A percentile compares a stretch with the other conserved stretches of the same genome.
phyloP scores from a whole-genome alignment of 2,113 vertebrate species.

The Rhineura floridana region DNA sequence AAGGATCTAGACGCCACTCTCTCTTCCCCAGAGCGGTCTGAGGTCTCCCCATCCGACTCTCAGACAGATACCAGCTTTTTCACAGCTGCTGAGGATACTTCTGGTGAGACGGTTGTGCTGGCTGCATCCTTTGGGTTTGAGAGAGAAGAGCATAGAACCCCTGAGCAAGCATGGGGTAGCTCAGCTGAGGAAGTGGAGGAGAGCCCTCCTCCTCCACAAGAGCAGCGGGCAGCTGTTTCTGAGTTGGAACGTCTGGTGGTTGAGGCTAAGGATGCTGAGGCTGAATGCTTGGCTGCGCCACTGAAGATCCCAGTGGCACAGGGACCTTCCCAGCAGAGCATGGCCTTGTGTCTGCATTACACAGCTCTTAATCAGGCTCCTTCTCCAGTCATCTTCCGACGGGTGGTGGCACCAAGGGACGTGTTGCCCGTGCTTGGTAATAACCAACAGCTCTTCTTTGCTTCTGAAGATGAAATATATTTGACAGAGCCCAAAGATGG shows the following conservation, averaged over 20 bases:
- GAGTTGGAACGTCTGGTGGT: not conserved
- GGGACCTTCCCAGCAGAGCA: not conserved
- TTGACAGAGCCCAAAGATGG: not conserved
- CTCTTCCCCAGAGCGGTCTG: rapidly evolving
- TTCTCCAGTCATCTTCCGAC: rapidly evolving
- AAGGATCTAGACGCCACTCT: rapidly evolving
- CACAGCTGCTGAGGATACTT: not conserved
- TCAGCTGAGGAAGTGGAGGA: rapidly evolving
- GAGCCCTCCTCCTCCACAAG: not conserved
- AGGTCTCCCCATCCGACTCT: not conserved
- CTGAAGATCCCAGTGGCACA: not conserved
- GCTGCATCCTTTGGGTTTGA: not conserved
- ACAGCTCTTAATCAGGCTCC: not conserved
- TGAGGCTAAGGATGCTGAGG: not conserved
- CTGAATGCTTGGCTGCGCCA: not conserved
- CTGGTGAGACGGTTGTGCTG: rapidly evolving
- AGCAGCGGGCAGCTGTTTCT: not conserved
- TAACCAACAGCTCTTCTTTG: conserved; percentile 22
- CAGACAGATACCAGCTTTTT: not conserved
- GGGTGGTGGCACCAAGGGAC: not conserved
- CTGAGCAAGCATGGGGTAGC: not conserved
- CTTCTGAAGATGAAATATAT: conserved; percentile 52
- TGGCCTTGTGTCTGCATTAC: conserved; percentile 14
- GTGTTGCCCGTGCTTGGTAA: rapidly evolving
- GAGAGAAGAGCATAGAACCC: not conserved